A percentile compares a stretch with the other conserved stretches of the same genome.
Conservation (phyloP, 2,888 invertebrate genomes). For the Tetramorium bicarinatum region DNA sequence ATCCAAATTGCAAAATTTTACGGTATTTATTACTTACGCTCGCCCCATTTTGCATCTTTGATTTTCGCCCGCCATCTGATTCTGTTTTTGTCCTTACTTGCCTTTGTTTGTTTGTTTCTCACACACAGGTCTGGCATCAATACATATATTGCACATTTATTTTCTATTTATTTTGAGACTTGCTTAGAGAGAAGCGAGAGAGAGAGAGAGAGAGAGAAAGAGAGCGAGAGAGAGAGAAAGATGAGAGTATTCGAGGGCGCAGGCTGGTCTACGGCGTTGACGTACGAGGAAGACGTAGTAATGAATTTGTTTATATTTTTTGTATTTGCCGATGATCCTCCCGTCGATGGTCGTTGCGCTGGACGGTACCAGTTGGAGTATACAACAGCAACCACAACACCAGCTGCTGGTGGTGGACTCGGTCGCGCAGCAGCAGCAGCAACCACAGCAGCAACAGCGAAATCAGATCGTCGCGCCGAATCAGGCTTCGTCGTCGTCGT, state of each 20-base stretch:
- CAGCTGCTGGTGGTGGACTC: constrained; percentile 59
- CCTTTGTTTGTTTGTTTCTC: constrained; percentile 86
- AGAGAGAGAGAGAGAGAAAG: constrained; percentile 4
- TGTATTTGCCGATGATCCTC: constrained; percentile 85
- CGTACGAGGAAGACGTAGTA: constrained; percentile 81
- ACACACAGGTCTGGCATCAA: constrained; percentile 85
- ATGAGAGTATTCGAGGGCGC: constrained; percentile 73
- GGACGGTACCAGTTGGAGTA: constrained; percentile 84
- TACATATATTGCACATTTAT: constrained; percentile 83
- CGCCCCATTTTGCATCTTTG: constrained; percentile 46
- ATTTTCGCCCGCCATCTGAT: constrained; percentile 64
- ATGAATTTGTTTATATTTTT: constrained; percentile 86
- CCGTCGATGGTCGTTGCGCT: constrained; percentile 82
- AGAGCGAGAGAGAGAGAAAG: constrained; percentile 62
- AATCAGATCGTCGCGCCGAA: constrained; percentile 22
- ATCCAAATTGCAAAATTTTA: neutral
- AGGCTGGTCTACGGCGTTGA: constrained; percentile 73
- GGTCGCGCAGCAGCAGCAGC: constrained; percentile 73
- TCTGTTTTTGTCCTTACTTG: constrained; percentile 81
- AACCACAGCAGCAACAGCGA: constrained; percentile 63
- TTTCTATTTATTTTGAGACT: constrained; percentile 84
- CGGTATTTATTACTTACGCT: constrained; percentile 46
- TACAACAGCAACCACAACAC: constrained; percentile 79
- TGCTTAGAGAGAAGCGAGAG: constrained; percentile 69
- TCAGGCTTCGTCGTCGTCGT: neutral